phyloP scores from a whole-genome alignment of 2,888 invertebrate genomes.

The Latrodectus hesperus region DNA sequence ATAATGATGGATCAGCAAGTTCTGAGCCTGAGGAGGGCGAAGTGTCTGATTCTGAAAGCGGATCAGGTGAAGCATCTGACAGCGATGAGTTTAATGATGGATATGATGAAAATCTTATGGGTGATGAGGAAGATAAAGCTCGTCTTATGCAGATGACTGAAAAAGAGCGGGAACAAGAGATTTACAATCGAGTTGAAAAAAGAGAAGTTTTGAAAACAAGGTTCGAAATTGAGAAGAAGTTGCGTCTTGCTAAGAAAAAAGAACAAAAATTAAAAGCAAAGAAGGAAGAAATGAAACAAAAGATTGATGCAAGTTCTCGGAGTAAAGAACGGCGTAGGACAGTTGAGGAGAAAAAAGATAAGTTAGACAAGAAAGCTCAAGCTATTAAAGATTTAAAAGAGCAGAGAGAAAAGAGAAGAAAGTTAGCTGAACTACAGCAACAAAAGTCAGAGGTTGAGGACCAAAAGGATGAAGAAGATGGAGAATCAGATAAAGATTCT shows the following conservation, averaged over 20 bases:
- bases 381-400: slow-evolving; percentile 95
- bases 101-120: slow-evolving; percentile 96
- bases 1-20: slow-evolving; percentile 68
- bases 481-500: slow-evolving; percentile 73
- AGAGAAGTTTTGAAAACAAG: slow-evolving; percentile 93
- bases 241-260: slow-evolving; percentile 87
- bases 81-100: slow-evolving; percentile 93
- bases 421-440: slow-evolving; percentile 79
- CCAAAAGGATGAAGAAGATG: slow-evolving; percentile 64
- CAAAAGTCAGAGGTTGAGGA: slow-evolving; percentile 64
- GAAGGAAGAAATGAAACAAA: slow-evolving; percentile 70
- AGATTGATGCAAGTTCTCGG: slow-evolving; percentile 80
- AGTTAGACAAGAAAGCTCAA: slow-evolving; percentile 88
- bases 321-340: slow-evolving; percentile 92
- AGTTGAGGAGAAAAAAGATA: slow-evolving; percentile 88
- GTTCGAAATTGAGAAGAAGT: slow-evolving; percentile 96
- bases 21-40: slow-evolving; percentile 70
- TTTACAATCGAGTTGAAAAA: slow-evolving; percentile 96
- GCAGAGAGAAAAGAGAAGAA: slow-evolving; percentile 90
- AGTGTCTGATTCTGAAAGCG: slow-evolving; percentile 69
- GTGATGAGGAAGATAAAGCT: slow-evolving; percentile 95
- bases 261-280: slow-evolving; percentile 77
- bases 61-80: slow-evolving; percentile 69
- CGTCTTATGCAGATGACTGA: slow-evolving; percentile 94
- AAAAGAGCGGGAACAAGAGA: slow-evolving; percentile 96